Conservation (phyloP, 2,113 vertebrate species). For the Steatornis caripensis region DNA sequence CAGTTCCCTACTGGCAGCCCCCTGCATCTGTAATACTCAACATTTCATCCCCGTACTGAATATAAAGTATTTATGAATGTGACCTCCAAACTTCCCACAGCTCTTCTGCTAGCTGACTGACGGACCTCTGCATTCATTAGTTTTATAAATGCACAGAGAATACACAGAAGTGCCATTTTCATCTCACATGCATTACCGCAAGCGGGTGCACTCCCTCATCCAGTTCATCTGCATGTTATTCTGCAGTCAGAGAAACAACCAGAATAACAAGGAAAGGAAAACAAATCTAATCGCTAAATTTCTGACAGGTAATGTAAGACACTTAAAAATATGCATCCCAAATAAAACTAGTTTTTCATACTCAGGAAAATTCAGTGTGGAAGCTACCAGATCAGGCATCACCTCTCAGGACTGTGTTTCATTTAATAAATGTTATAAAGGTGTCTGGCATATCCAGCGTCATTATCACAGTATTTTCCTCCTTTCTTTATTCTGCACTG, state of each 20-base stretch:
- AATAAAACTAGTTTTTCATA: background rate
- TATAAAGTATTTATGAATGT: slow-evolving; percentile 33
- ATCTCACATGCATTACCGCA: background rate
- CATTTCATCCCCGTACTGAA: background rate
- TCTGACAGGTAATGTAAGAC: background rate
- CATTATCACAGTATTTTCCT: background rate
- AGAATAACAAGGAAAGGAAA: background rate
- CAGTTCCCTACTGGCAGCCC: background rate
- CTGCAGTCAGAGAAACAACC: background rate
- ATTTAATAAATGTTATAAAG: background rate
- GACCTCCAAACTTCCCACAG: slow-evolving; percentile 32
- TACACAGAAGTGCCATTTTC: background rate
- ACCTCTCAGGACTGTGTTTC: background rate
- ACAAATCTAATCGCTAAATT: background rate
- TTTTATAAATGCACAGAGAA: slow-evolving; percentile 40
- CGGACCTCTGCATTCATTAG: slow-evolving; percentile 25
- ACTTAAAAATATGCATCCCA: background rate
- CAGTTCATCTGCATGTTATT: slow-evolving; percentile 11
- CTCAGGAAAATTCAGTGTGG: background rate
- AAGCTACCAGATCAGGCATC: background rate
- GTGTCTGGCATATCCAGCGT: background rate
- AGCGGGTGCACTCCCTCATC: background rate
- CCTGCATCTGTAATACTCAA: background rate
- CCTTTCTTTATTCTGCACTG: background rate
- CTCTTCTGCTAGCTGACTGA: background rate